phyloP scores from a whole-genome alignment of 2,797 vertebrate species.

The Pantherophis alleghaniensis region DNA sequence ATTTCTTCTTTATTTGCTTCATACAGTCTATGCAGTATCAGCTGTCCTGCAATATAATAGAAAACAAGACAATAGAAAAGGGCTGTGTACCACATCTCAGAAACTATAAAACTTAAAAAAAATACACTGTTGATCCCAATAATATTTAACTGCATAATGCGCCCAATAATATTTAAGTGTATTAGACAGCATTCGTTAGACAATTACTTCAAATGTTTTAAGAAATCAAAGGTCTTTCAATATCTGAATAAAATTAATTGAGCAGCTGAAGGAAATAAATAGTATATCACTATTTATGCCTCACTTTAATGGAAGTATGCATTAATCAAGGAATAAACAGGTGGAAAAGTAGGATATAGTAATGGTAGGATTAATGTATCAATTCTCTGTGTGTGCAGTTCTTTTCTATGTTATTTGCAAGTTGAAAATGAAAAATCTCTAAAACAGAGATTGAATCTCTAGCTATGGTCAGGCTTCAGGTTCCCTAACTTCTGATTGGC shows the following conservation, averaged over 20 bases:
- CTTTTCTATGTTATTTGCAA: not conserved
- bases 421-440: not conserved
- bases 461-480: not conserved
- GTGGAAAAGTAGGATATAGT: not conserved
- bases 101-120: not conserved
- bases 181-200: not conserved
- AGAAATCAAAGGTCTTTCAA: not conserved
- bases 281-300: not conserved
- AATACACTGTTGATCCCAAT: too few species aligned
- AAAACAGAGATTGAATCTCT: not conserved
- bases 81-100: constrained; percentile 17
- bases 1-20: constrained; percentile 76
- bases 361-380: not conserved
- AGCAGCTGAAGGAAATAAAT: not conserved
- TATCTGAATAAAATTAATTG: not conserved
- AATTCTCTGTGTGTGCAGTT: not conserved
- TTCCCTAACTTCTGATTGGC: not conserved
- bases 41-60: constrained; percentile 70
- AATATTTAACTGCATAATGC: too few species aligned
- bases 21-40: constrained; percentile 79
- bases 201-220: not conserved
- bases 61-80: constrained; percentile 10
- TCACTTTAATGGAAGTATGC: not conserved
- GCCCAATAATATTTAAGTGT: not conserved
- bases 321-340: not conserved